These are phyloP conservation scores for Autographa gamma DNA, from an alignment of 2,888 invertebrate species.

Conservation along the genomic window DNA sequence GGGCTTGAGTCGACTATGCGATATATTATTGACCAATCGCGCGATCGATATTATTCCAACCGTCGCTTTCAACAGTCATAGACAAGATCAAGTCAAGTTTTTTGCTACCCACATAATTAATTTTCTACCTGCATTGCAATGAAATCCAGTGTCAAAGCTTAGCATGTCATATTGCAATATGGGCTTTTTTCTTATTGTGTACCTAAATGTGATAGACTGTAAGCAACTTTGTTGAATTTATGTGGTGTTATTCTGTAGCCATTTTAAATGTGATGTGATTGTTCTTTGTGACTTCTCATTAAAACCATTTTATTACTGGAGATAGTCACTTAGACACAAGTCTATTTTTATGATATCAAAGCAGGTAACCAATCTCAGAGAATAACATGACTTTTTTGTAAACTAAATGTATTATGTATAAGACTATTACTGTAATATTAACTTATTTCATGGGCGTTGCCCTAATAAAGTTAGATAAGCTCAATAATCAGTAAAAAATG, in stretches of 20 bases:
- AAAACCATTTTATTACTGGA: not conserved
- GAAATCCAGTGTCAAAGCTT: not conserved
- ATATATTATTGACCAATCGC: not conserved
- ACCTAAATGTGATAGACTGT: not conserved
- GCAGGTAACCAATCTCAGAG: not conserved
- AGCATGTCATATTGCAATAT: not conserved
- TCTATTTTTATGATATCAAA: not conserved
- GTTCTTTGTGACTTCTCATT: not conserved
- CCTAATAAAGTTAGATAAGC: not conserved
- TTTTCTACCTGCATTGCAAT: not conserved
- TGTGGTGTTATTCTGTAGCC: not conserved
- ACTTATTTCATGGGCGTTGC: not conserved
- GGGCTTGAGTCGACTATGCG: not conserved
- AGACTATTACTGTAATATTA: not conserved
- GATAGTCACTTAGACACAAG: not conserved
- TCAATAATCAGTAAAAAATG: not conserved
- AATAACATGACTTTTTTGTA: not conserved
- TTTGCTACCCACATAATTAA: not conserved
- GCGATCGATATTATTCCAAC: too few species aligned
- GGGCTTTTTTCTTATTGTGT: not conserved
- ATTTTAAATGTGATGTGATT: not conserved
- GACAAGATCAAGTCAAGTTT: not conserved
- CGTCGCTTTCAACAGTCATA: not conserved
- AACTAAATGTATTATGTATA: not conserved
- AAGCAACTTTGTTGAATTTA: not conserved